Percentiles rank a stretch among this genome's conserved stretches.
Conservation (phyloP, 2,113 vertebrate species). For the Spea multiplicata region DNA sequence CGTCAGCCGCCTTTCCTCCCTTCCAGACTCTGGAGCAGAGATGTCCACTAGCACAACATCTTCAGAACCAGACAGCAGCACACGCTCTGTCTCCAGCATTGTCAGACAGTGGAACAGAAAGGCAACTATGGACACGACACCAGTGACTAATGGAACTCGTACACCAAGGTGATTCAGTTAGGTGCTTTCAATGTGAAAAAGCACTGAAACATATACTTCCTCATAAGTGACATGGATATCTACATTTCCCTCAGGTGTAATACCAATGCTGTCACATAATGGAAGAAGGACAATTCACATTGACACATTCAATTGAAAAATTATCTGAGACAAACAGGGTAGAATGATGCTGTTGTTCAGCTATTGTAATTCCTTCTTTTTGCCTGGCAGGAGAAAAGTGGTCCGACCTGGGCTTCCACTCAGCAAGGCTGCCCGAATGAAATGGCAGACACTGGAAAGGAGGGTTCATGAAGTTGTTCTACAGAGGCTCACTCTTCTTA, state of each 20-base stretch:
- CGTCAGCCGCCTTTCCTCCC: constrained; percentile 56
- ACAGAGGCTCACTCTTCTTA: constrained; percentile 93
- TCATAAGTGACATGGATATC: too few species aligned
- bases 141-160: constrained; percentile 63
- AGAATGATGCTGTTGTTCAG: too few species aligned
- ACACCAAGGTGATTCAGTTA: constrained; percentile 55
- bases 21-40: constrained; percentile 81
- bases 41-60: constrained; percentile 84
- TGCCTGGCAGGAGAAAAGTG: constrained; percentile 1
- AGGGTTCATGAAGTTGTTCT: constrained; percentile 90
- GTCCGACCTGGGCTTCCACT: constrained; percentile 53
- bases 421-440: constrained; percentile 85
- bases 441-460: constrained; percentile 90
- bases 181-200: too few species aligned
- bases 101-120: constrained; percentile 96
- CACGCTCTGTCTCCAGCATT: constrained; percentile 85
- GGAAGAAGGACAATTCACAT: too few species aligned
- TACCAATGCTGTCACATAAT: too few species aligned
- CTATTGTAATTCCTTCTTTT: background rate
- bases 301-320: too few species aligned
- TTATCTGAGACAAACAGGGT: too few species aligned
- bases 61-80: constrained; percentile 75
- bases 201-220: too few species aligned
- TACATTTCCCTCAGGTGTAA: too few species aligned
- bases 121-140: constrained; percentile 77